Base-by-base conservation (phyloP, 2,113 vertebrate genomes). In the Colaptes auratus region DNA sequence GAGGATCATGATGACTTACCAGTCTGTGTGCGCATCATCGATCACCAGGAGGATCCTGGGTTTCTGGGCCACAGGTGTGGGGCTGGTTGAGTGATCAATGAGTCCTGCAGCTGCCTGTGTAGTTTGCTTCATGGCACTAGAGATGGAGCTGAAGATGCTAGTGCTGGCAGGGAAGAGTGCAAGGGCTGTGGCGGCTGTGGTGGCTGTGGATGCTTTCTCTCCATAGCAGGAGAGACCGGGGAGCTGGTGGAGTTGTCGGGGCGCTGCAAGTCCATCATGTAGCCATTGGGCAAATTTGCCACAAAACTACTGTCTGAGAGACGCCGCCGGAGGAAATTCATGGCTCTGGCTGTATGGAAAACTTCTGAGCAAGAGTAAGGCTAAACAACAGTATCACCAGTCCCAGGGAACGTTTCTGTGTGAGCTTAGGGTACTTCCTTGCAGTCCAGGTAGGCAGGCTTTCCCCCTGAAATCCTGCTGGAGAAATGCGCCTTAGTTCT, bases 301-400 rank as follows among this genome's bases (percentile, higher is more conserved):
- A 99, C 98, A 0, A 99, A 99, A 96, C 99, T 99, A 83, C 99
- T 99, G 97, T 99, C 99, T 0, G 99, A 99, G 25, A 99, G 98
- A 71, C 99, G 99, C 30, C 99, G 98, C 66, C 99, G 98, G 91
- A 99, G 98, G 98, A 99, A 99, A 98, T 99, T 99, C 99, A 99
- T 99, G 86, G 84, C 42, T 89, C 89, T 5, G 25, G 12, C 10
- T 61, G 20, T 30, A 30, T 25, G 55, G 60, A 56, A 69, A 30
- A 36, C n/a, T 86, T 63, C 60, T 67, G 52, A 71, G 79, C 33
- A 60, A 64, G 39, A 60, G 20, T 0, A 2, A 84, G n/a, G 35
- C 28, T 27, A 66, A 56, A 28, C n/a, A 60, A 19, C 0, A 1
- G 24, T 25, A 55, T 35, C 7, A 71, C n/a, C 18, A 33, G 58